Percentiles rank a stretch among this genome's conserved stretches.
Evolutionary conservation across 1,140 invertebrate species (phyloP).

Genomic region (Macrobrachium rosenbergii): DNA sequence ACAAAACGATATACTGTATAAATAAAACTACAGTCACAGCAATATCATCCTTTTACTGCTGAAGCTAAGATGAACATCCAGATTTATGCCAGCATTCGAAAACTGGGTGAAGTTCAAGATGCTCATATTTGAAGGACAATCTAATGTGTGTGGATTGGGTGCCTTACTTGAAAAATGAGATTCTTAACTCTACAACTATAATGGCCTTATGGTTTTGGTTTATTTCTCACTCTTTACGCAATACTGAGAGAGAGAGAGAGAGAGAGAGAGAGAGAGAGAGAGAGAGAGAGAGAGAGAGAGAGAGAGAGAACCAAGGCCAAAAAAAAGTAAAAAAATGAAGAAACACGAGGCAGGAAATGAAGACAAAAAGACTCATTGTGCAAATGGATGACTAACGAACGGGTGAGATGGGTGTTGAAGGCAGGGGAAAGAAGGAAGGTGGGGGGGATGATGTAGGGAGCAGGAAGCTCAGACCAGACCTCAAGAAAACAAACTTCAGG

Average conservation of each 20-base stretch:
- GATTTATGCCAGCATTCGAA: too few relatives aligned
- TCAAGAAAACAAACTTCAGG: background rate
- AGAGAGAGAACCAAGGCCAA: background rate
- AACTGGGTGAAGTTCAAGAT: too few relatives aligned
- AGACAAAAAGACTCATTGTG: background rate
- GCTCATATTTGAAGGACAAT: too few relatives aligned
- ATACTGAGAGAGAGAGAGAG: background rate
- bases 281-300: background rate
- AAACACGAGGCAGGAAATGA: too few relatives aligned
- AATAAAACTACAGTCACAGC: too few relatives aligned
- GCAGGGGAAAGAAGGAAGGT: slow-evolving; percentile 19
- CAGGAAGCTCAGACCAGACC: background rate
- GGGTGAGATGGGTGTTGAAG: background rate
- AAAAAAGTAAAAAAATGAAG: background rate
- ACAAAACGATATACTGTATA: too few relatives aligned
- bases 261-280: background rate
- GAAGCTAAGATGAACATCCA: too few relatives aligned
- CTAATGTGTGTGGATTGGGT: too few relatives aligned
- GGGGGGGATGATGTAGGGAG: background rate
- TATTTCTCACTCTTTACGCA: background rate
- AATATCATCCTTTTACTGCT: too few relatives aligned
- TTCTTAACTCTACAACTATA: too few relatives aligned
- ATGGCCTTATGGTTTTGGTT: too few relatives aligned
- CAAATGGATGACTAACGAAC: background rate
- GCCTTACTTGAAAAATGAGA: too few relatives aligned